phyloP scores from a whole-genome alignment of 53 echinoderm and acorn worm genomes.

The Pentamera pediparva region DNA sequence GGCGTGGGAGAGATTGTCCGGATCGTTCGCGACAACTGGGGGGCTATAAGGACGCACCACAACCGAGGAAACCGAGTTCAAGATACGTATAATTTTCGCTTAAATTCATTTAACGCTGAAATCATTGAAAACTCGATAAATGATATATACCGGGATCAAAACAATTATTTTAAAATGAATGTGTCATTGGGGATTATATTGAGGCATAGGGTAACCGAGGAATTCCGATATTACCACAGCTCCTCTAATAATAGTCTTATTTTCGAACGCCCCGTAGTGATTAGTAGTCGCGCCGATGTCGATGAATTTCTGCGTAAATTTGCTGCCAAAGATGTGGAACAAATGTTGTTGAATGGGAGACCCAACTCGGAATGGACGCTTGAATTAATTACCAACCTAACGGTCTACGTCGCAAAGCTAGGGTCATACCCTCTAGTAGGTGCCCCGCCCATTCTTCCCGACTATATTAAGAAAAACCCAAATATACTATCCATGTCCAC shows the following conservation, averaged over 20 bases:
- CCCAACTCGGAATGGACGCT: slow-evolving; percentile 29
- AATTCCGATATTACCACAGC: slow-evolving; percentile 3
- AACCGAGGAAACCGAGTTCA: not conserved
- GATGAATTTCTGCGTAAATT: not conserved
- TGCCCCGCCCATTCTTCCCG: not conserved
- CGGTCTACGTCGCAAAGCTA: slow-evolving; percentile 26
- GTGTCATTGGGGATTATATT: slow-evolving; percentile 11
- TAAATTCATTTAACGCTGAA: not conserved
- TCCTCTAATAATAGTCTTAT: not conserved
- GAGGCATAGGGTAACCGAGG: not conserved
- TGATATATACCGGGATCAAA: not conserved
- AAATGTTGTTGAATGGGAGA: not conserved
- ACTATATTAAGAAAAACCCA: not conserved
- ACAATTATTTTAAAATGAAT: not conserved
- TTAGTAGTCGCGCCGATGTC: not conserved
- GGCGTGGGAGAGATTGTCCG: too few species aligned
- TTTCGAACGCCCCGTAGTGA: not conserved
- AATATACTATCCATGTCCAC: not conserved
- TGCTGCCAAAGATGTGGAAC: not conserved
- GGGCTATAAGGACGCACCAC: slow-evolving; percentile 4
- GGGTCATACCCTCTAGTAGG: slow-evolving; percentile 17
- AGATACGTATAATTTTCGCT: slow-evolving; percentile 18
- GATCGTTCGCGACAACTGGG: too few species aligned
- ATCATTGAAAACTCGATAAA: not conserved
- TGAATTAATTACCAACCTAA: slow-evolving; percentile 16